A percentile compares a stretch with the other conserved stretches of the same genome.
Conservation (phyloP, 2,888 invertebrate species). For the Rugalucina vietnamica region DNA sequence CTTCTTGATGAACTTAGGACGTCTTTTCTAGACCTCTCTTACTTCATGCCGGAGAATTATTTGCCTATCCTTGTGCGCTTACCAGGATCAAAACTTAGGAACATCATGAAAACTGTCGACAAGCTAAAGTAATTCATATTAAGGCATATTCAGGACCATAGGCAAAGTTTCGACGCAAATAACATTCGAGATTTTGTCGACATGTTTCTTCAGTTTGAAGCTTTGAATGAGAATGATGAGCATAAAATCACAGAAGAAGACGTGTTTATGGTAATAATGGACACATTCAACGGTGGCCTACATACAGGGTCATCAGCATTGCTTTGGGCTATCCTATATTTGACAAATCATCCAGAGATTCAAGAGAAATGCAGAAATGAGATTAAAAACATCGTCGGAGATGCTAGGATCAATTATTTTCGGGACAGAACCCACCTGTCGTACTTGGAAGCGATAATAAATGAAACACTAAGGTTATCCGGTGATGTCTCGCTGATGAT, state of each 20-base stretch:
- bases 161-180: slow-evolving; percentile 62
- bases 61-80: slow-evolving; percentile 55
- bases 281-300: slow-evolving; percentile 68
- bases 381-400: too few relatives aligned
- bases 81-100: slow-evolving; percentile 44
- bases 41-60: slow-evolving; percentile 55
- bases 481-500: not conserved
- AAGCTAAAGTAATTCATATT: slow-evolving; percentile 39
- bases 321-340: slow-evolving; percentile 62
- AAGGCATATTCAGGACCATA: slow-evolving; percentile 55
- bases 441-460: slow-evolving; percentile 58
- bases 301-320: slow-evolving; percentile 69
- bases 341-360: slow-evolving; percentile 63
- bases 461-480: slow-evolving; percentile 60
- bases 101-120: slow-evolving; percentile 27
- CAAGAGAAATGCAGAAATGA: slow-evolving; percentile 60
- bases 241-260: slow-evolving; percentile 41
- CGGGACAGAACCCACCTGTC: slow-evolving; percentile 59
- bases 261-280: slow-evolving; percentile 60
- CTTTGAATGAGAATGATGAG: not conserved
- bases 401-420: too few relatives aligned
- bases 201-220: slow-evolving; percentile 42
- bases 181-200: slow-evolving; percentile 70
- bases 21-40: not conserved
- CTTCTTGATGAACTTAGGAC: not conserved